Evolutionary conservation across 2,888 invertebrate genomes (phyloP), one percentile per base, ranked within the genome.

Genomic region (Melinopterus prodromus): DNA sequence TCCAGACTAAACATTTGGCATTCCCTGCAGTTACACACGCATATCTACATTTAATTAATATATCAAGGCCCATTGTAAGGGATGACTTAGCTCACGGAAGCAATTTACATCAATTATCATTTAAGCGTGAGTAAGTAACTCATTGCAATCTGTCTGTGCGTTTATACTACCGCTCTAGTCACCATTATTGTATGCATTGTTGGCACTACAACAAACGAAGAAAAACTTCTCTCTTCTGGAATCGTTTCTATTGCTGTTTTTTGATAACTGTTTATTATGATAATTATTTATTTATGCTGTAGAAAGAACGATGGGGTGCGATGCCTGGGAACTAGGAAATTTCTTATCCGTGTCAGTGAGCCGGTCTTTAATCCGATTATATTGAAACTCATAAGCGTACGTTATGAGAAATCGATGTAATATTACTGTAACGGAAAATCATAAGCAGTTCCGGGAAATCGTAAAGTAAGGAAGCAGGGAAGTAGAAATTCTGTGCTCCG

Each of bases 61-160:
- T 53, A 53, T 53, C 53, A 53, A 53, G 53, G 53, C 53, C 53
- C 53, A 53, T 53, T 53, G 53, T 53, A 53, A 53, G 53, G 53
- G 53, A 53, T 53, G 53, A 53, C 53, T 53, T 53, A 53, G 53
- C 53, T 53, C 7, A 53, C 53, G 53, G 53, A 53, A 53, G 12
- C 53, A 53, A 53, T 53, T 53, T 53, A 53, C 3, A 53, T 53
- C 53, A 53, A 53, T 53, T 53, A 53, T 53, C 53, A 53, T 53
- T 53, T 2, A 53, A 53, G 2, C 53, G 12, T 12, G 7, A 53
- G 53, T 12, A 53, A 53, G 3, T 53, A 53, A 53, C 53, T 53
- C 53, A 53, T 53, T 53, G 53, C 53, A 53, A 53, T 53, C 12
- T 53, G 53, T 53, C 53, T 2, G 53, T 53, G 12, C 53, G 53